Percentiles rank a stretch among this genome's conserved stretches.
Evolutionary conservation across 2,888 invertebrate species (phyloP).

Genomic region (Leucozona laternaria): DNA sequence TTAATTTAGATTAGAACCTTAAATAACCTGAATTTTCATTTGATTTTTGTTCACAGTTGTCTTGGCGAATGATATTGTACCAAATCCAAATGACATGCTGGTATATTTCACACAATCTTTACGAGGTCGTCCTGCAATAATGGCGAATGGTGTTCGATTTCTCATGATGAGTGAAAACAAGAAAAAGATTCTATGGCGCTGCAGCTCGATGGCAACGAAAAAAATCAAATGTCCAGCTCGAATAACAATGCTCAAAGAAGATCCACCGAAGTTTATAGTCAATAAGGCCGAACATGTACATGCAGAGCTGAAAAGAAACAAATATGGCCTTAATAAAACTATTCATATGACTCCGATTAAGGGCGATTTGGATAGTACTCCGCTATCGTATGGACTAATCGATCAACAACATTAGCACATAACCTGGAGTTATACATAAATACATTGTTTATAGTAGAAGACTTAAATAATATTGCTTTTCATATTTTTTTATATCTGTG

Average conservation of each 20-base stretch:
- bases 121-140: slow-evolving; percentile 83
- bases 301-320: slow-evolving; percentile 83
- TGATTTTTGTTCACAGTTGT: slow-evolving; percentile 79
- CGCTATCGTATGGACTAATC: slow-evolving; percentile 58
- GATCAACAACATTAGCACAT: slow-evolving; percentile 55
- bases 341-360: slow-evolving; percentile 76
- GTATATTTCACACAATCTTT: slow-evolving; percentile 83
- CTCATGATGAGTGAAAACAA: slow-evolving; percentile 84
- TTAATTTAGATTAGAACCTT: slow-evolving; percentile 15
- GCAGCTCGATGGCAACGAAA: slow-evolving; percentile 84
- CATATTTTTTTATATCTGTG: slow-evolving; percentile 52
- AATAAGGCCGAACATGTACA: slow-evolving; percentile 83
- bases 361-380: slow-evolving; percentile 76
- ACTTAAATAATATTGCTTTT: slow-evolving; percentile 34
- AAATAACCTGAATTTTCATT: slow-evolving; percentile 55
- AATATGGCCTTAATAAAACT: slow-evolving; percentile 81
- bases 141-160: slow-evolving; percentile 83
- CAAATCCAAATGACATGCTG: slow-evolving; percentile 82
- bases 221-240: slow-evolving; percentile 83
- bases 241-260: slow-evolving; percentile 83
- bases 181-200: slow-evolving; percentile 83
- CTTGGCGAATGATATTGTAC: slow-evolving; percentile 81
- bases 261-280: slow-evolving; percentile 83
- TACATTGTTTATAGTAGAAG: slow-evolving; percentile 4
- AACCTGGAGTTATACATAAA: slow-evolving; percentile 31